A percentile compares a stretch with the other conserved stretches of the same genome.
Conservation (phyloP, 2,113 vertebrate species). For the Ceyx melanurus region DNA sequence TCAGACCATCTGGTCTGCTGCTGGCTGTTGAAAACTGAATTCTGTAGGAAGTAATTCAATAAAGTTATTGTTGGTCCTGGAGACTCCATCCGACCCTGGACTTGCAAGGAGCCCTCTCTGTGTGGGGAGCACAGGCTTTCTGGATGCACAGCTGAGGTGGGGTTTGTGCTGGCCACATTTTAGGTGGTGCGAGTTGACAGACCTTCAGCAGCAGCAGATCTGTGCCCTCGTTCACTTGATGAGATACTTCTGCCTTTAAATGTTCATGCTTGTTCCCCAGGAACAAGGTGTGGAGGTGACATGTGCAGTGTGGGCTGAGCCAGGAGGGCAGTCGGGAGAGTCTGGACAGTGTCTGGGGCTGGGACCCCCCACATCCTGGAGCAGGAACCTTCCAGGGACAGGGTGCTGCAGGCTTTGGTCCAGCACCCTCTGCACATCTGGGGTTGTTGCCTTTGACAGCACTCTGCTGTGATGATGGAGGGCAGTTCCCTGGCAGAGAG, state of each 20-base stretch:
- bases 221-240: not conserved
- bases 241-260: not conserved
- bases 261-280: not conserved
- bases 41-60: not conserved
- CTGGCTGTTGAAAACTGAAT: not conserved
- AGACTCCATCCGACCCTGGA: not conserved
- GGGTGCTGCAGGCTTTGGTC: not conserved
- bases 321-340: not conserved
- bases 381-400: too few relatives aligned
- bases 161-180: not conserved
- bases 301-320: not conserved
- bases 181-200: not conserved
- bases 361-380: not conserved
- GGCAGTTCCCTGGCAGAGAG: not conserved
- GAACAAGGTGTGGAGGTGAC: not conserved
- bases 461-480: not conserved
- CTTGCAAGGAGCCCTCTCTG: not conserved
- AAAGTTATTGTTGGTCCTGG: not conserved
- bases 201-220: not conserved
- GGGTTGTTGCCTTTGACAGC: not conserved
- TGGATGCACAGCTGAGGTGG: not conserved
- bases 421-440: not conserved
- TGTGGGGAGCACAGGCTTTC: not conserved
- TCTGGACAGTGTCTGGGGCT: not conserved
- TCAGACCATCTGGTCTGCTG: not conserved